Base-by-base conservation (phyloP, 2,888 invertebrate species). In the Cantharis flavilabris region DNA sequence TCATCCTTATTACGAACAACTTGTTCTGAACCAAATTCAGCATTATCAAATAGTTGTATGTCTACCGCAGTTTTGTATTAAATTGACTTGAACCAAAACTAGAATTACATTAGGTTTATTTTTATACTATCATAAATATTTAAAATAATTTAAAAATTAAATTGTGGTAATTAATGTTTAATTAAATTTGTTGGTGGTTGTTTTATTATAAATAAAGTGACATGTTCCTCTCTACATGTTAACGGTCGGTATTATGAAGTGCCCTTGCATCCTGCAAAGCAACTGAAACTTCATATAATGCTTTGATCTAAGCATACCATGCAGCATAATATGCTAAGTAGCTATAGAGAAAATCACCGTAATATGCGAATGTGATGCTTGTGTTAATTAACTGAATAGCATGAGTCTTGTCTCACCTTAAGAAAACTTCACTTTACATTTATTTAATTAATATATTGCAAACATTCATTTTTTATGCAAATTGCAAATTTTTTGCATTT, bases 1-100 rank as follows among this genome's bases (percentile, higher is more conserved):
- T 87, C 86, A 87, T 86, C 86, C 86, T 86, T 87, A 86, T 87
- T 87, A 86, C 86, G 84, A 83, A 81, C 84, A 84, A 85, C 87
- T 87, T 87, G 87, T 87, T 87, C 87, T 83, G 81, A 77, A 79
- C 76, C 70, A 74, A 23, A 64, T 78, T 74, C 73, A 62, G 69
- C 73, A 76, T 79, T 74, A 79, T 74, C 62, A 73, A 76, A 71
- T 74, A 71, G 76, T 71, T 76, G 76, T 79, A 71, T 33, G 63
- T 74, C 33, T 74, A 64, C 20, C 64, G n/a, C 20, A 64, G 20
- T 20, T 64, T 64, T 67, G 65, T 67, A 76, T 67, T 67, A 67
- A 67, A 23, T 67, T 67, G 49, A 49, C 49, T 67, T n/a, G 20
- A 67, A 26, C 26, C 65, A 13, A 65, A 67, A 18, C 65, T 49